These are phyloP conservation scores for Cephus pulcher DNA, from an alignment of 2,888 invertebrate species.

Conservation along the genomic window DNA sequence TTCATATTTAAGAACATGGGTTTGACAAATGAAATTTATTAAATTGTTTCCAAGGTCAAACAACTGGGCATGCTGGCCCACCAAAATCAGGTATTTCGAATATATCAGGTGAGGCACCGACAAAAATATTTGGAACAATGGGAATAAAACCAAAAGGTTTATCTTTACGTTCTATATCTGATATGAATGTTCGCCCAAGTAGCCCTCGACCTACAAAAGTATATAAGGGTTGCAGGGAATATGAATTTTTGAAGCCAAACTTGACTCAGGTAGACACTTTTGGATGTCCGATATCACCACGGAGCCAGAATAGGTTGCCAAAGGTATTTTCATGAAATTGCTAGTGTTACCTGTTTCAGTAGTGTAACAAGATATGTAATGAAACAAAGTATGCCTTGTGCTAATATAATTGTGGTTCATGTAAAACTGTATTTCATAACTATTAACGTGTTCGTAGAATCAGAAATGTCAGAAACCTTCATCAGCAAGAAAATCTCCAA, in stretches of 20 bases:
- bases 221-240: conserved; percentile 12
- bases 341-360: no score
- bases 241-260: conserved; percentile 26
- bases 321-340: neutral
- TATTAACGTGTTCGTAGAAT: neutral
- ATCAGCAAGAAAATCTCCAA: conserved; percentile 18
- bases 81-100: neutral
- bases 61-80: neutral
- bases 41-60: neutral
- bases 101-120: conserved; percentile 11
- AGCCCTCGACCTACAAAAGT: neutral
- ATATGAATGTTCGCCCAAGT: conserved; percentile 33
- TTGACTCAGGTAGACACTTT: conserved; percentile 21
- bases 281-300: conserved; percentile 12
- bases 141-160: conserved; percentile 41
- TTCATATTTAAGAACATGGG: neutral
- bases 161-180: conserved; percentile 43
- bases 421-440: no score
- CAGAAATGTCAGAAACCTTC: neutral
- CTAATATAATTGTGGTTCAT: no score
- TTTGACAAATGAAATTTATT: neutral
- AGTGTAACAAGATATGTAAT: no score
- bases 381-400: no score
- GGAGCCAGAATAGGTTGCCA: conserved; percentile 25
- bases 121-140: conserved; percentile 25